phyloP scores from a whole-genome alignment of 2,113 vertebrate species.

The Trichechus manatus region DNA sequence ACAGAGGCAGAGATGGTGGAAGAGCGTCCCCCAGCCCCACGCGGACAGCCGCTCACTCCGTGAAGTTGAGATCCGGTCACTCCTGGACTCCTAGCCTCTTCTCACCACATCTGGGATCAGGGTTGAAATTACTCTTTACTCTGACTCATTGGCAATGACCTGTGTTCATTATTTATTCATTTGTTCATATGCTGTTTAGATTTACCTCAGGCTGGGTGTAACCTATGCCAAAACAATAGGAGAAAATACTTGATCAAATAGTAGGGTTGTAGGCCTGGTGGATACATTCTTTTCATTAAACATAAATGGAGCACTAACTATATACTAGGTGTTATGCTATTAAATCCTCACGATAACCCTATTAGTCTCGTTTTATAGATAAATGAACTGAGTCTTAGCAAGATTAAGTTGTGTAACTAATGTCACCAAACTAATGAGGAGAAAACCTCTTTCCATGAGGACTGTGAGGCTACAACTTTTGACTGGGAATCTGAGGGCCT shows the following conservation, averaged over 20 bases:
- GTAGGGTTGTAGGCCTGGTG: neutral
- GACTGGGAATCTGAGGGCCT: neutral
- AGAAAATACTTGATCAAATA: neutral
- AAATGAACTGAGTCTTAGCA: neutral
- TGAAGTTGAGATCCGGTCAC: neutral
- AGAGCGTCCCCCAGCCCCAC: neutral
- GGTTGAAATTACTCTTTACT: neutral
- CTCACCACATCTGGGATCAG: neutral
- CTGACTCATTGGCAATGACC: neutral
- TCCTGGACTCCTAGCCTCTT: fast-evolving
- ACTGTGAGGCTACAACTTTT: neutral
- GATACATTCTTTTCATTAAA: neutral
- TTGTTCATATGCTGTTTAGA: neutral
- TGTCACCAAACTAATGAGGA: neutral
- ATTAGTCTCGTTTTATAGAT: neutral
- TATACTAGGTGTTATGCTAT: neutral
- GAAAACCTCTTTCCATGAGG: neutral
- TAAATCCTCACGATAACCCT: neutral
- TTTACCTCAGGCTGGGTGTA: neutral
- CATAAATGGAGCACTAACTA: neutral
- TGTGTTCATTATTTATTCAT: neutral
- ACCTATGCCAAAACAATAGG: neutral
- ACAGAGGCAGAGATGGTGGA: neutral
- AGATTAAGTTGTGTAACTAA: neutral
- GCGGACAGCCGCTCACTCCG: too few species aligned